Percentiles rank a stretch among this genome's conserved stretches.
phyloP scores from a whole-genome alignment of 2,797 vertebrate genomes.

The Pygocentrus nattereri region DNA sequence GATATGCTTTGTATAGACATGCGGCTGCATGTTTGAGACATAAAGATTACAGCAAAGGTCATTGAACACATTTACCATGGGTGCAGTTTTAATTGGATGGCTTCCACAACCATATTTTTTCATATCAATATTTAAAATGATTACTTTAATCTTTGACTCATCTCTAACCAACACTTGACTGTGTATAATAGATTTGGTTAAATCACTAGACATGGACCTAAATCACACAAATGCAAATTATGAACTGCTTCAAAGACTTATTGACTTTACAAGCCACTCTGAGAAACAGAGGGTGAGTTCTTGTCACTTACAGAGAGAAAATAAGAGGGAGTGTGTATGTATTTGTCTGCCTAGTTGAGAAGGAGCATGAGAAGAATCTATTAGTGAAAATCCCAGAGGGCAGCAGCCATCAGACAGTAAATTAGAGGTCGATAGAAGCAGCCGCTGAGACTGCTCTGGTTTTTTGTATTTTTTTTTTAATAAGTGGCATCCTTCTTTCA shows the following conservation, averaged over 20 bases:
- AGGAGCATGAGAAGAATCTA: constrained; percentile 37
- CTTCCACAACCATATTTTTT: too few relatives aligned
- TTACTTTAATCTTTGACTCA: neutral
- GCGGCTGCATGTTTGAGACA: too few relatives aligned
- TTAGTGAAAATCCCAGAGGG: constrained; percentile 39
- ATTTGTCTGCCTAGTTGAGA: constrained; percentile 1
- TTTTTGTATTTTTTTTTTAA: constrained; percentile 35
- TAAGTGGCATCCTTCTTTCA: neutral
- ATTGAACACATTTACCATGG: too few relatives aligned
- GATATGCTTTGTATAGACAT: too few relatives aligned
- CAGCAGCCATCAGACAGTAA: constrained; percentile 31
- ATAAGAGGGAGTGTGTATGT: neutral
- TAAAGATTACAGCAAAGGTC: too few relatives aligned
- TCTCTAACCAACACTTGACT: neutral
- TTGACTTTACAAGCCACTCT: neutral
- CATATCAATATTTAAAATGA: neutral
- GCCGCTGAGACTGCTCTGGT: constrained; percentile 27
- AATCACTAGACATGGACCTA: neutral
- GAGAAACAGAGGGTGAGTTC: constrained; percentile 4
- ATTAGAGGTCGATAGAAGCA: constrained; percentile 36
- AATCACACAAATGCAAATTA: neutral
- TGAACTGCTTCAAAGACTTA: neutral
- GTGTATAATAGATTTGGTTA: neutral
- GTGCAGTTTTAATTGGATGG: neutral
- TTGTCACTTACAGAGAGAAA: neutral